Conservation (phyloP, 2,888 invertebrate species). For the Drosophila formosana region DNA sequence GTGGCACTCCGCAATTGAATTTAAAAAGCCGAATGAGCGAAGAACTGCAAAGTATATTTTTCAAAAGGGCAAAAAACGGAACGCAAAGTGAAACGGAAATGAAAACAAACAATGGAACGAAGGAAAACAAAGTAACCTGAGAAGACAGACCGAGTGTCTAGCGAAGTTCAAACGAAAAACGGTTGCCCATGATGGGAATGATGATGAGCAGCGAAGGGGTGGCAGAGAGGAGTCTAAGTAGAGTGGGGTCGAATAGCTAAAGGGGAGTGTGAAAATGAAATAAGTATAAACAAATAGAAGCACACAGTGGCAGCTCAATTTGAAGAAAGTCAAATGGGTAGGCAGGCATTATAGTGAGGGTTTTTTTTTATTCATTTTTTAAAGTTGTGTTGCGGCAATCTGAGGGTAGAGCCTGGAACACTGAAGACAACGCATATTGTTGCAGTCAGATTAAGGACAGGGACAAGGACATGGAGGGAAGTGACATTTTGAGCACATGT, state of each 20-base stretch:
- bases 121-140: slow-evolving; percentile 78
- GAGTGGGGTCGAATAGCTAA: slow-evolving; percentile 22
- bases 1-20: slow-evolving; percentile 76
- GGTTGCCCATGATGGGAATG: slow-evolving; percentile 35
- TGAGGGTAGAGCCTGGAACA: background rate
- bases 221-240: background rate
- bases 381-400: slow-evolving; percentile 16
- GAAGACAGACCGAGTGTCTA: slow-evolving; percentile 49
- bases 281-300: slow-evolving; percentile 77
- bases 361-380: slow-evolving; percentile 26
- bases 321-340: slow-evolving; percentile 60
- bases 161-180: slow-evolving; percentile 65
- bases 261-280: slow-evolving; percentile 75
- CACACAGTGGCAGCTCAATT: slow-evolving; percentile 60
- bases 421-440: slow-evolving; percentile 42
- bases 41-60: slow-evolving; percentile 60
- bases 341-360: slow-evolving; percentile 11
- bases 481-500: slow-evolving; percentile 3
- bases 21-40: slow-evolving; percentile 39
- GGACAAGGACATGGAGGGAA: background rate
- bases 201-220: slow-evolving; percentile 27
- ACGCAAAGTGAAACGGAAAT: slow-evolving; percentile 76
- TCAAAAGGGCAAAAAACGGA: slow-evolving; percentile 59
- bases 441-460: slow-evolving; percentile 31
- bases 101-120: slow-evolving; percentile 72